Evolutionary conservation across 1,140 invertebrate genomes (phyloP), one percentile per base, ranked within the genome.

Genomic region (Drosophila seguyi): DNA sequence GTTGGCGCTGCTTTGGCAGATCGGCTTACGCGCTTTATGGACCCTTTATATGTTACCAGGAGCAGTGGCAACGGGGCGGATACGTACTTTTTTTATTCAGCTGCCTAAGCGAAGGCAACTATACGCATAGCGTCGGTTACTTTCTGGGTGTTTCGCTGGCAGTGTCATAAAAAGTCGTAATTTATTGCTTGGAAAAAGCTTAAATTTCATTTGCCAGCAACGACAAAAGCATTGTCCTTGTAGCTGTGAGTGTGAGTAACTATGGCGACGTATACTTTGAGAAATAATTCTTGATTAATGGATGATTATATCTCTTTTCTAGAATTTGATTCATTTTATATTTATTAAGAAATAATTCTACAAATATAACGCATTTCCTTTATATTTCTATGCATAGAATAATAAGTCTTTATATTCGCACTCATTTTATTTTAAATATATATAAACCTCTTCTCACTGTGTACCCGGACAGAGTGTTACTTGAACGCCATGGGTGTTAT

Each of bases 101-200:
- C 56, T 72, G 61, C 42, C 77, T 73, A 63, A 81, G 81, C 72
- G 56, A 55, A 45, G 53, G 50, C 75, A 87, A 83, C 79, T 83
- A 83, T 88, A 88, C 72, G 72, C 71, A 72, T 76, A 61, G 57
- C 52, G 53, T 22, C 39, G 61, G 57, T 71, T 77, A 60, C 50
- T 55, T 75, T 41, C 61, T 47, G 61, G 63, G 59, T 63, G 55
- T 88, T 68, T 76, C 69, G 73, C 56, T 81, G 77, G 68, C 78
- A 82, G 82, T 73, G 87, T 87, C 87, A 91, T 90, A 90, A 90
- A 90, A 90, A 90, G 78, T 91, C 86, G 83, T 90, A 90, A 90
- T 90, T 90, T 90, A 90, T 90, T 87, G 86, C 86, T 79, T 77
- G 86, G 86, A 90, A 90, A 88, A 90, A 90, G 86, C 87, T 90